Base-by-base conservation (phyloP, 2,888 invertebrate species). In the Papilio protenor region DNA sequence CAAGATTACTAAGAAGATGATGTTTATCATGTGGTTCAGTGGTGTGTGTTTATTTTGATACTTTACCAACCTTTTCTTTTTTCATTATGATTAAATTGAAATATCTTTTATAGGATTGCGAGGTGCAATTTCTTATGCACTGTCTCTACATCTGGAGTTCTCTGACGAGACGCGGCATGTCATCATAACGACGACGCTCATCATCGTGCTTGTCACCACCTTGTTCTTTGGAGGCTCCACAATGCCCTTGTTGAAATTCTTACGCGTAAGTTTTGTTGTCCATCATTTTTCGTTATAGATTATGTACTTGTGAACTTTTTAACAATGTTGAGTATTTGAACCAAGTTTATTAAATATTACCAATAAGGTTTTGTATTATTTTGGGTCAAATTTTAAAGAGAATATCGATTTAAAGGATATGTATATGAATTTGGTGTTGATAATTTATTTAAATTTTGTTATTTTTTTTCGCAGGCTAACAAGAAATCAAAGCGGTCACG, bases 11-110 rank as follows among this genome's bases (percentile, higher is more conserved):
- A 97, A 97, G 89, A 98, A 99, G 92, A 99, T 99, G 98, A 99
- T 99, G 97, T 99, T 99, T 87, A 99, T 99, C 79, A 99, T 99
- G 99, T 99, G 99, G 99, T 99, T 99, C 90, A 99, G 99, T 90
- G 98, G 97, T 96, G 89, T 90, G 95, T 91, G 73, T 77, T 61
- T 75, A 77, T 73, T 59, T 49, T n/a, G 6, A n/a, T 55, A 8
- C 2, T n/a, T 55, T 55, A n/a, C 8, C 8, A 14, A 52, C n/a
- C 1, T n/a, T 55, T 55, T 4, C 18, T 8, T 72, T 74, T 61
- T n/a, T 66, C 11, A 23, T 16, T 40, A 10, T 33, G 21, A 66
- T 27, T 59, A 59, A 23, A 59, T 23, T 4, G 16, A 23, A 59
- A n/a, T 61, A 23, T 70, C 75, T 66, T 40, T 83, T 81, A 79